Base-by-base conservation (phyloP, 2,113 vertebrate species). In the Aythya baeri region DNA sequence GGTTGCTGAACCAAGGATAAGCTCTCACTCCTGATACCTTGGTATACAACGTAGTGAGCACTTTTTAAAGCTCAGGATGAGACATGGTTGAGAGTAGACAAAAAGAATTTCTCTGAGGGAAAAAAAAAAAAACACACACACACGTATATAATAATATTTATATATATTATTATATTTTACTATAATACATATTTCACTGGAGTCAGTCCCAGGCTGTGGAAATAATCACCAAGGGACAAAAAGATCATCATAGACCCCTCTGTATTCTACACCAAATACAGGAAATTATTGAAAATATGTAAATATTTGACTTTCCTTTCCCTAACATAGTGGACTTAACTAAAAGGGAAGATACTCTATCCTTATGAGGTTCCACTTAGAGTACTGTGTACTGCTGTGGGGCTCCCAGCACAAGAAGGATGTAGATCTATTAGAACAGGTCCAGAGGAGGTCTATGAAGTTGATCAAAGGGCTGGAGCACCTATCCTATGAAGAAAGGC, bases 31-130 rank as follows among this genome's bases (percentile, higher is more conserved):
- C 13, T 61, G 3, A 52, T 81, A 43, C 18, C 36, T 68, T 43
- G 52, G 25, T 23, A 29, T 29, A 49, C 36, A 26, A 36, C 0
- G 0, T 7, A 61, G 27, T 15, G 9, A 92, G 73, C 20, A 36
- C 1, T 43, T 46, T 70, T 66, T 36, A 83, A 84, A 85, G 29
- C 17, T 88, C 31, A 25, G 11, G n/a, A 22, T 26, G 31, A 63
- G 61, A 25, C 29, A 8, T n/a, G 29, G 11, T 50, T 73, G 9
- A 76, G 11, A 36, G 18, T 12, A 13, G 8, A 11, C 54, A 79
- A 67, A 76, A 14, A 26, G 44, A 59, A 8, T 41, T 54, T 68
- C 4, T 55, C 9, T 21, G 14, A 1, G 21, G 15, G 36, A 13
- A 59, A 61, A 49, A 20, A 44, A 44, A 44, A 49, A 49, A 11